Evolutionary conservation across 2,113 vertebrate species (phyloP).

Genomic region (Zosterops japonicus): DNA sequence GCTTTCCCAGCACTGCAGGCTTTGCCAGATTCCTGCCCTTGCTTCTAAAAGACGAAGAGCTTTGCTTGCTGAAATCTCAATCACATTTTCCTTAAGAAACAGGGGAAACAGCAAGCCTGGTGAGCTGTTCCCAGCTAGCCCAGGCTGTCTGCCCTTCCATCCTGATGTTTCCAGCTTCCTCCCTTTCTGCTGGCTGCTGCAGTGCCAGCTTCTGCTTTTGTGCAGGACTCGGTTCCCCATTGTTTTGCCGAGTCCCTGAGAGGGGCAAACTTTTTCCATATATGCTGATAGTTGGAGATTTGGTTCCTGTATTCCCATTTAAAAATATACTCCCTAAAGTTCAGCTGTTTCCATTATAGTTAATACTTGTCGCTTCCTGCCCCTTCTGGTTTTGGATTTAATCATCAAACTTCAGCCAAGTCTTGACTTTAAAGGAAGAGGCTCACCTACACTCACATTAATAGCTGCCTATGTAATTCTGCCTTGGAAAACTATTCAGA

Average conservation of each 20-base stretch:
- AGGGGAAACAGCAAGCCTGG: not conserved
- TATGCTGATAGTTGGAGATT: not conserved
- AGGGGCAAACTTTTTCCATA: conserved; percentile 30
- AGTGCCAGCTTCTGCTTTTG: not conserved
- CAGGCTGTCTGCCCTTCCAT: not conserved
- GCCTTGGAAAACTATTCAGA: not conserved
- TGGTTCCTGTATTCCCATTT: conserved; percentile 36
- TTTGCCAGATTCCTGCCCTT: not conserved
- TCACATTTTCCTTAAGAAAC: not conserved
- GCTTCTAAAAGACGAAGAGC: not conserved
- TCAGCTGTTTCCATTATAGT: not conserved
- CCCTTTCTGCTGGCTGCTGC: not conserved
- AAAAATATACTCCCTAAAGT: not conserved
- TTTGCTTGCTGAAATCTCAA: not conserved
- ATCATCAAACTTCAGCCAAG: not conserved
- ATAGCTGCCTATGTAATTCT: not conserved
- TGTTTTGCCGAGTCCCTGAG: not conserved
- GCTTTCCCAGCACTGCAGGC: not conserved
- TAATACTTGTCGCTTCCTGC: not conserved
- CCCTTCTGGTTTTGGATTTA: not conserved
- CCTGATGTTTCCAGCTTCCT: not conserved
- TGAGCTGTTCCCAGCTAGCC: not conserved
- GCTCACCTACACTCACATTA: not conserved
- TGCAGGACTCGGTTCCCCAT: not conserved
- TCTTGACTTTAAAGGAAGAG: not conserved